phyloP scores from a whole-genome alignment of 2,888 invertebrate genomes.

The Agonum fuliginosum region DNA sequence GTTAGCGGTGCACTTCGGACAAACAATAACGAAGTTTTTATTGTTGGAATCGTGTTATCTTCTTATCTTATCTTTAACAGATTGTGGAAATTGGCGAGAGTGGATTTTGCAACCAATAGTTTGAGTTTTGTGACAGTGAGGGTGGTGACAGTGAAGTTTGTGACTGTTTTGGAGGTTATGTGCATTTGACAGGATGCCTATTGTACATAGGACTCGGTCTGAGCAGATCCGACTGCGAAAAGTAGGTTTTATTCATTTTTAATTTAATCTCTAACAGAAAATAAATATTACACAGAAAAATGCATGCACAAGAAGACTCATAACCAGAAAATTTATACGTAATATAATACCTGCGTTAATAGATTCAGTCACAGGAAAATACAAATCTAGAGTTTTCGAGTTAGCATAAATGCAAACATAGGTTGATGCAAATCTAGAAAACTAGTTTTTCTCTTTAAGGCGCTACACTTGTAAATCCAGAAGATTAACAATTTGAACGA shows the following conservation, averaged over 20 bases:
- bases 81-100: background rate
- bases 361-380: too few species aligned
- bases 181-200: constrained; percentile 15
- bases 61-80: constrained; percentile 8
- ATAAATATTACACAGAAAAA: too few species aligned
- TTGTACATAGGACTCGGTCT: constrained; percentile 11
- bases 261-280: too few species aligned
- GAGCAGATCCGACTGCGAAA: constrained; percentile 32
- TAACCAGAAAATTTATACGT: too few species aligned
- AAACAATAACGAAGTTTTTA: background rate
- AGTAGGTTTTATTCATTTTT: constrained; percentile 31
- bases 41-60: constrained; percentile 4
- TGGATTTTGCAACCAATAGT: background rate
- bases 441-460: too few species aligned
- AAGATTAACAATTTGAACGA: too few species aligned
- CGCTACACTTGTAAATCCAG: too few species aligned
- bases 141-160: background rate
- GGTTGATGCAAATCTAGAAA: too few species aligned
- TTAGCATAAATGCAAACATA: too few species aligned
- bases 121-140: background rate
- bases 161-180: constrained; percentile 17
- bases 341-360: too few species aligned
- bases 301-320: too few species aligned
- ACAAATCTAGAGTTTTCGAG: too few species aligned
- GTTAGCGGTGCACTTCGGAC: background rate